Percentiles rank a stretch among this genome's conserved stretches.
Conservation (phyloP, 2,797 vertebrate species). For the Molossus molossus region DNA sequence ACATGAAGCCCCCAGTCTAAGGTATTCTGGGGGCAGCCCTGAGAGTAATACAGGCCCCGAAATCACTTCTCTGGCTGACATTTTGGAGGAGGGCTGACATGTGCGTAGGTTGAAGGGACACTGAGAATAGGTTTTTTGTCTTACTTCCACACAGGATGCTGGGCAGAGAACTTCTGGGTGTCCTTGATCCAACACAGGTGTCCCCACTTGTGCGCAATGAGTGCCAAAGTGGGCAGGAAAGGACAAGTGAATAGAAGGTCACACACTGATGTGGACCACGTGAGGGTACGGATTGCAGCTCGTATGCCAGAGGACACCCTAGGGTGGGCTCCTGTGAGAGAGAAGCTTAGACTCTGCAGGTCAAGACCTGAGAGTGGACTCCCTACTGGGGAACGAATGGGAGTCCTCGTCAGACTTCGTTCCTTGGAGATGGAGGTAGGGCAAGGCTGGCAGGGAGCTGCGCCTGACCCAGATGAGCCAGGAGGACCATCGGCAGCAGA, state of each 20-base stretch:
- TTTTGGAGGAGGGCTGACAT: not conserved
- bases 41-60: no score
- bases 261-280: rapidly evolving
- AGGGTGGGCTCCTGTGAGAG: not conserved
- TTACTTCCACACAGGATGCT: not conserved
- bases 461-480: not conserved
- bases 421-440: no score
- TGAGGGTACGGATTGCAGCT: not conserved
- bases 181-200: no score
- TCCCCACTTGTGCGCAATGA: no score
- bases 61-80: not conserved
- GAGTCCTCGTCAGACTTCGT: not conserved
- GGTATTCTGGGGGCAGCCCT: not conserved
- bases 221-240: not conserved
- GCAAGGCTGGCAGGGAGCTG: not conserved
- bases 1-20: rapidly evolving
- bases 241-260: not conserved
- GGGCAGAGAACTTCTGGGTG: not conserved
- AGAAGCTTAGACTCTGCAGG: not conserved
- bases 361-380: rapidly evolving
- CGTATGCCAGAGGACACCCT: not conserved
- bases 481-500: not conserved
- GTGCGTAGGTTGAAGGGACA: not conserved
- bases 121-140: not conserved
- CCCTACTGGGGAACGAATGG: rapidly evolving